Evolutionary conservation across 2,113 vertebrate genomes (phyloP), one percentile per base, ranked within the genome.

Genomic region (Rhinopomastus cyanomelas): DNA sequence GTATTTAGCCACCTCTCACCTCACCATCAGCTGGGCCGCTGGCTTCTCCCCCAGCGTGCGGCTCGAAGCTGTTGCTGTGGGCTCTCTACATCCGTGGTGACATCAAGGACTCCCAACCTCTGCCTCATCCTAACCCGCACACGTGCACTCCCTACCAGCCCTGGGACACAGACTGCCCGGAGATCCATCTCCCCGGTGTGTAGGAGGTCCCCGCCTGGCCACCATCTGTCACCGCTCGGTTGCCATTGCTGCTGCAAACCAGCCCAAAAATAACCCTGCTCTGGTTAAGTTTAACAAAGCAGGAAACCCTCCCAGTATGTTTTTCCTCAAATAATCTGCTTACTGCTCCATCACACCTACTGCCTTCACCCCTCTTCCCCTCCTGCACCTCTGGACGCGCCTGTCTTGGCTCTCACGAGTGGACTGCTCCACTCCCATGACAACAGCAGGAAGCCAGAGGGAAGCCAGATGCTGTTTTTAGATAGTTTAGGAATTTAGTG

Each of bases 191-290:
- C 75, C 75, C 69, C 71, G 84, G n/a, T 3, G 3, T 5, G 85
- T 84, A 68, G 87, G 81, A 67, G 57, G 78, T 55, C 27, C 30
- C 74, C 3, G 2, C 78, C 87, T 94, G 85, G 39, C 76, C 73
- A 75, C 93, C 93, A 92, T 87, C 92, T 95, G 81, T 60, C 60
- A 57, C 60, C 67, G 61, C 36, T 76, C 32, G 53, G 37, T 92
- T 85, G 37, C 39, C 3, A 0, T 16, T 65, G 55, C 46, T 73
- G 81, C 88, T 87, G 64, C 39, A 78, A 89, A 82, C 79, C n/a
- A 88, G 74, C 48, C 37, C 17, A 55, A 93, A 80, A 90, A 74
- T n/a, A 84, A 64, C 36, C n/a, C 65, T 23, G 39, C 36, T 75
- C 74, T 57, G 52, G 53, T 67, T 29, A 60, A 80, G 53, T 72